Base-by-base conservation (phyloP, 2,797 vertebrate genomes). In the Sciurus vulgaris region DNA sequence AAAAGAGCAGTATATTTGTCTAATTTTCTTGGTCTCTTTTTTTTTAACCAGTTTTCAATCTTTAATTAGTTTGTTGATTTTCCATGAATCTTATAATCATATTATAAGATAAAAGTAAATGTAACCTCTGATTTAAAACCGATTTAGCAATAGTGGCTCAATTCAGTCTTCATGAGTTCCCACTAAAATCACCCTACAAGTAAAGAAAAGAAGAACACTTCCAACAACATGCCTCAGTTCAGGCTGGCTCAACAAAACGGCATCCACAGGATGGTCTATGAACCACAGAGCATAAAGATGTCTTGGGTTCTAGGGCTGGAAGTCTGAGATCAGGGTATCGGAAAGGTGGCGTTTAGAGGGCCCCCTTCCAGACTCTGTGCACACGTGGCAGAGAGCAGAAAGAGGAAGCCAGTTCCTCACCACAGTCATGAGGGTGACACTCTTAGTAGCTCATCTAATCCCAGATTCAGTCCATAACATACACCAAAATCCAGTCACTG, bases 111-210 rank as follows among this genome's bases (percentile, higher is more conserved):
- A 61, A 94, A 78, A 94, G 63, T 44, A 90, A 89, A 77, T 61
- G 33, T 15, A 87, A 61, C 17, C 12, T 89, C 59, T 61, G 72
- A 76, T 84, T 94, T 93, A 81, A 92, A 92, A 94, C 76, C 92
- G 61, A 95, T 72, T 72, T n/a, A 4, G 18, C 24, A 92, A 76
- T 92, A 76, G 72, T 72, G n/a, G 15, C 65, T 92, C 59, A 22
- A 79, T 49, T 30, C 18, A 81, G 47, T 87, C 77, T 84, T 87
- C 30, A 70, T 18, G 18, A 18, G 51, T 70, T 65, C 17, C 33
- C 56, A 79, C 51, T 78, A 59, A 83, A 96, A 81, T 77, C 83
- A 70, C 69, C 13, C 82, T 72, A 77, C 49, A 73, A 38, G 56
- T 38, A 92, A 96, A 69, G 63, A 86, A 83, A 61, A 86, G 24